A percentile compares a stretch with the other conserved stretches of the same genome.
Conservation (phyloP, 2,113 vertebrate species). For the Serinus canaria region DNA sequence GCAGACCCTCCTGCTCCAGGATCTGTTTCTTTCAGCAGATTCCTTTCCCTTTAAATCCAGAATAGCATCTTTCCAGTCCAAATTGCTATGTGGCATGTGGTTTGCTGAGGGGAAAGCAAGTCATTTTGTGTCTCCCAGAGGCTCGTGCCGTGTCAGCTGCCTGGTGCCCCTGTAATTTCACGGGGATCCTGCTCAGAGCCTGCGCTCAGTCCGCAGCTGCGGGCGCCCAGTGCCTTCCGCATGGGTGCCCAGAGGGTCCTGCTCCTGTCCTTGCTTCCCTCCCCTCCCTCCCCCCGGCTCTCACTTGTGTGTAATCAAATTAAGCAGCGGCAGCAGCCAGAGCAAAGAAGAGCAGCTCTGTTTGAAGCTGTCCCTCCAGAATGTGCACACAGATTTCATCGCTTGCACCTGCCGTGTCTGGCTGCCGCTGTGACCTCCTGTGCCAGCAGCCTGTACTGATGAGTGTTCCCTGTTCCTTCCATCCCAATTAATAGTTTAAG, state of each 20-base stretch:
- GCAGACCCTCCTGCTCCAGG: background rate
- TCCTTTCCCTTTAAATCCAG: slow-evolving; percentile 32
- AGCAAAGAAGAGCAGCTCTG: slow-evolving; percentile 34
- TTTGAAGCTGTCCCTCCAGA: slow-evolving; percentile 17
- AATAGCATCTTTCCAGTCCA: background rate
- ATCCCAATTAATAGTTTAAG: background rate
- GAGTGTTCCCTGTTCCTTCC: background rate
- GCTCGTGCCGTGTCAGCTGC: slow-evolving; percentile 1
- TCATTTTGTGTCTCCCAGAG: background rate
- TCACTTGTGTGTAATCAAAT: background rate
- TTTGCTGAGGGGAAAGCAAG: slow-evolving; percentile 22
- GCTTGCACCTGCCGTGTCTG: slow-evolving; percentile 35
- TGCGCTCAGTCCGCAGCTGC: background rate
- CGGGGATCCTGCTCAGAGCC: background rate
- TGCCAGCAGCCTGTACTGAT: slow-evolving; percentile 32
- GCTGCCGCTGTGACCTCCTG: background rate
- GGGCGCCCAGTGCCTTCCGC: background rate
- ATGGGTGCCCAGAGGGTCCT: background rate
- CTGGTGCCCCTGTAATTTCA: background rate
- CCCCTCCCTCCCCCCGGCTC: background rate
- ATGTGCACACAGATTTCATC: background rate
- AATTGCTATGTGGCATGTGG: slow-evolving; percentile 5
- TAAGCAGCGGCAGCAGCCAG: background rate
- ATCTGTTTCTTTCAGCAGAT: background rate
- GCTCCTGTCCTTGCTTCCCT: background rate